Evolutionary conservation across 2,113 vertebrate species (phyloP), one percentile per base, ranked within the genome.

Genomic region (Ornithorhynchus anatinus): DNA sequence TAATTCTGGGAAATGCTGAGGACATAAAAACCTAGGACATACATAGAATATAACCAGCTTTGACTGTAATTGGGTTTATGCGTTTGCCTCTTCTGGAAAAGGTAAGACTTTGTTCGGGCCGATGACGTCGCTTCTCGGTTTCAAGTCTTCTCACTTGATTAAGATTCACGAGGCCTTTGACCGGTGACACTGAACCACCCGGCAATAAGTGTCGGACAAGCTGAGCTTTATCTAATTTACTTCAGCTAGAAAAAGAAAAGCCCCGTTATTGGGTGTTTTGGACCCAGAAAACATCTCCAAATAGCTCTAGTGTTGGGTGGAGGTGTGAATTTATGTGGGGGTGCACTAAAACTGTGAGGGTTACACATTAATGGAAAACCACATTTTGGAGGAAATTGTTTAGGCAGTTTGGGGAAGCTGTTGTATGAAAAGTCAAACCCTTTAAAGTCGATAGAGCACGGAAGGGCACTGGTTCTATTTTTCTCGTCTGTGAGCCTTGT

Each of bases 351-450:
- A 20, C 17, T 79, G 33, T n/a, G 53, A 61, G 69, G 54, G 69
- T 8, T 67, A n/a, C 10, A 10, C 43, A 40, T 64, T 68, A 59
- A 44, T 48, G 29, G 66, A 68, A 32, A 17, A 29, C 57, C 71
- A 20, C 74, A 42, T 72, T 33, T 0, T 35, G 27, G 51, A 50
- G 29, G 27, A 62, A 38, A 43, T 36, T 31, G 43, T 76, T 32
- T 22, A 45, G 64, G 33, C 47, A 43, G 16, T 62, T 67, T 77
- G 33, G 42, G 19, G 78, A 80, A 81, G 19, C 1, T 25, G 22
- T 40, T 61, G 44, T 35, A 32, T 59, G 68, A 75, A 78, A 81
- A 84, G 61, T 69, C 76, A 80, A 38, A 66, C 72, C 32, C 74
- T 65, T 80, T 74, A 75, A 59, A 59, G 73, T 33, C 59, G 35